These are phyloP conservation scores for Phengaris alcon DNA, from an alignment of 2,888 invertebrate species.

Conservation along the genomic window DNA sequence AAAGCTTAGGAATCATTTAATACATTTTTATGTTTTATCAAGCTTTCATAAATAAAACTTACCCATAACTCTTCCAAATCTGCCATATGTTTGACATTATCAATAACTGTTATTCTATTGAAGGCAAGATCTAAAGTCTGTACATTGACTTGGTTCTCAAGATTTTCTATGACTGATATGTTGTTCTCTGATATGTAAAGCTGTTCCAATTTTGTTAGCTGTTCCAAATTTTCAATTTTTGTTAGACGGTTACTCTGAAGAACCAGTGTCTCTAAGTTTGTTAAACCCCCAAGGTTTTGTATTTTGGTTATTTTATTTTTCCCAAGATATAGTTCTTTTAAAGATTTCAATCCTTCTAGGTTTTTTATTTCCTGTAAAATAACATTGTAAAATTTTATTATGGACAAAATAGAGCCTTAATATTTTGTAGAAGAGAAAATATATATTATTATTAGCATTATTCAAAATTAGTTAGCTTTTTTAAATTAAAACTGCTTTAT, in stretches of 20 bases:
- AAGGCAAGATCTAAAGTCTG: constrained; percentile 94
- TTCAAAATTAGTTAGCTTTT: too few species aligned
- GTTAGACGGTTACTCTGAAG: constrained; percentile 94
- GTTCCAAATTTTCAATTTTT: constrained; percentile 91
- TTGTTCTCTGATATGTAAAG: constrained; percentile 97
- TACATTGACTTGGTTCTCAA: constrained; percentile 83
- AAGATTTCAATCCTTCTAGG: constrained; percentile 84
- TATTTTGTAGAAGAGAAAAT: neutral
- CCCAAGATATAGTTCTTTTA: constrained; percentile 91
- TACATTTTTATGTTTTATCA: too few species aligned
- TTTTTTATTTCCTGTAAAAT: constrained; percentile 89
- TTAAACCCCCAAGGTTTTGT: constrained; percentile 86
- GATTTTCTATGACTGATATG: constrained; percentile 86
- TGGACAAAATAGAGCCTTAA: neutral
- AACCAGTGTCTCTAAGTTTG: constrained; percentile 88
- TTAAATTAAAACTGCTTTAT: too few species aligned
- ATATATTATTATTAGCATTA: too few species aligned
- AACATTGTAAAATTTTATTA: constrained; percentile 16
- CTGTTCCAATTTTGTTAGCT: constrained; percentile 87
- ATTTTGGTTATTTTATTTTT: constrained; percentile 97
- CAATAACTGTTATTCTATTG: constrained; percentile 89
- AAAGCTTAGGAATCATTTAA: too few species aligned
- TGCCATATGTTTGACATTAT: constrained; percentile 86
- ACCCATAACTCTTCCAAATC: constrained; percentile 98
- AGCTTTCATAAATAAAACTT: constrained; percentile 46